Base-by-base conservation (phyloP, 1,140 invertebrate genomes). In the Aphaenogaster rudis region DNA sequence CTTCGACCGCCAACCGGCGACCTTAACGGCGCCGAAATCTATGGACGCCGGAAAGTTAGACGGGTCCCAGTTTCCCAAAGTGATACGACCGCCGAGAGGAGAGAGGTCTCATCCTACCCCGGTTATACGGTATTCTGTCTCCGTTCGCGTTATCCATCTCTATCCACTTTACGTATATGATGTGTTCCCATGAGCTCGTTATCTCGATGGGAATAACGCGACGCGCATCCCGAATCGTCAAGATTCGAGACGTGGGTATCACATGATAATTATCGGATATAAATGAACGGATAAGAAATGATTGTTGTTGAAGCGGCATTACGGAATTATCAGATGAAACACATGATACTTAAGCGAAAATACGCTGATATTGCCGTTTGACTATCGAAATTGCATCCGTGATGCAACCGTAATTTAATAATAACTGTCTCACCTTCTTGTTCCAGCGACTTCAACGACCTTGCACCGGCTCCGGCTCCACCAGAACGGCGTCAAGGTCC, bases 401-500 rank as follows among this genome's bases (percentile, higher is more conserved):
- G 39, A 21, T 13, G 11, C 39, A 48, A 67, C n/a, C 11, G 17
- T 76, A 59, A 59, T 39, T 81, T 59, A n/a, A 13, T 36, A 71
- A 72, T n/a, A 64, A 21, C 11, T 87, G 63, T 88, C 72, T 94
- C 95, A 97, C 96, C 97, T 97, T 94, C 97, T 97, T 59, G 97
- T 97, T 67, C 98, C 98, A 69, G 97, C 97, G 45, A 97, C 97
- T 95, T 98, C 98, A 36, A 98, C 97, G 81, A 98, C 97, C 95
- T 98, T 98, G 95, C 98, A 98, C 15, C 97, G 96, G 88, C 97
- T 97, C 63, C 96, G 96, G 86, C 97, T 97, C 98, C 98, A 98
- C 97, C 98, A 98, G 91, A 97, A 97, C 64, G 97, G 97, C 93
- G 97, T 97, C 88, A 98, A 96, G n/a, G 97, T 97, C 98, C 98